Conservation (phyloP, 2,888 invertebrate genomes). For the Eupeodes latifasciatus region DNA sequence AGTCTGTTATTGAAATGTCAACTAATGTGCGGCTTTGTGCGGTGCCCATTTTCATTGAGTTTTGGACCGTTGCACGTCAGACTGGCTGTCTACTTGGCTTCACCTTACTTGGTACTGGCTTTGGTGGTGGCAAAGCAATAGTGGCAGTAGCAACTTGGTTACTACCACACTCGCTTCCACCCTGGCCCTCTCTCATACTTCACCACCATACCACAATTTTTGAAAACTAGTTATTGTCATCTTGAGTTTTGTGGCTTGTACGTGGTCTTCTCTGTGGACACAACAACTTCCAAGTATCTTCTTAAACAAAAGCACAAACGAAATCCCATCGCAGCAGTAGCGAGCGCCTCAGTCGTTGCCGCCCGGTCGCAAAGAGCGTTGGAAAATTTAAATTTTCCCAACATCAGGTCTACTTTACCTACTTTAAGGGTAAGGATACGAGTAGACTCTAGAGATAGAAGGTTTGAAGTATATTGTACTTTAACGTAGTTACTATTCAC, state of each 20-base stretch:
- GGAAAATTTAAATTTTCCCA: slow-evolving; percentile 64
- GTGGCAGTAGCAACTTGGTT: background rate
- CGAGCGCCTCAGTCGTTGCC: background rate
- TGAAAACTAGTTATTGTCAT: slow-evolving; percentile 65
- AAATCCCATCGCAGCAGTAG: background rate
- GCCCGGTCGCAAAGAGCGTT: background rate
- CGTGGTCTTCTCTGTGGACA: slow-evolving; percentile 56
- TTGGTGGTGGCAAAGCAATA: background rate
- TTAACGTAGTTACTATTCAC: slow-evolving; percentile 23
- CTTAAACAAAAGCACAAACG: slow-evolving; percentile 27
- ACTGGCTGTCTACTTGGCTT: slow-evolving; percentile 66
- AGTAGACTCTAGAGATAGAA: background rate
- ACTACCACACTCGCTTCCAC: background rate
- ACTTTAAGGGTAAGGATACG: background rate
- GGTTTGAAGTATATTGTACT: background rate
- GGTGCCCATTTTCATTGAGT: slow-evolving; percentile 72
- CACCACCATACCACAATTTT: background rate
- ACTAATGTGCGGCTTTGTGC: slow-evolving; percentile 42
- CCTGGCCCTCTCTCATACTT: background rate
- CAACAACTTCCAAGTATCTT: slow-evolving; percentile 45
- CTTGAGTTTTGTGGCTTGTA: slow-evolving; percentile 51
- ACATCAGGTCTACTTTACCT: background rate
- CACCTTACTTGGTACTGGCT: slow-evolving; percentile 57
- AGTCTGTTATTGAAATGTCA: slow-evolving; percentile 50
- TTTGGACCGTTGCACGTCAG: slow-evolving; percentile 73